Conservation (phyloP, 2,113 vertebrate genomes). For the Cygnus buccinator region DNA sequence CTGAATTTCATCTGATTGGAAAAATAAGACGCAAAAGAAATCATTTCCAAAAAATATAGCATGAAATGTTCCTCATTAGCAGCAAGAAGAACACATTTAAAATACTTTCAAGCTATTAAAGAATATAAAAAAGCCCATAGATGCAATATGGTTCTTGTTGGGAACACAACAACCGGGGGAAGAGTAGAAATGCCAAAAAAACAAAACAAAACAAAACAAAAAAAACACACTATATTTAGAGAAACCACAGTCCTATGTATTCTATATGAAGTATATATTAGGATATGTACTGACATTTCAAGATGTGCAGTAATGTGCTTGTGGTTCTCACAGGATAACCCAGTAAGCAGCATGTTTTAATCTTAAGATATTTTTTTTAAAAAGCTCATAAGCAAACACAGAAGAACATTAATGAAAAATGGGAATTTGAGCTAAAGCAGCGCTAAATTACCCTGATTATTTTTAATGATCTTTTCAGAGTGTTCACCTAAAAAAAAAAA, state of each 20-base stretch:
- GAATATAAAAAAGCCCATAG: not conserved
- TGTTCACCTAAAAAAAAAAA: not conserved
- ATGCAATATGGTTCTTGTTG: not conserved
- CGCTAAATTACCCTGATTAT: not conserved
- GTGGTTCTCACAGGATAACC: not conserved
- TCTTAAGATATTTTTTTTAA: not conserved
- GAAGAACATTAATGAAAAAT: constrained; percentile 9
- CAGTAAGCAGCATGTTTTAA: not conserved
- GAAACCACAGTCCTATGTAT: not conserved
- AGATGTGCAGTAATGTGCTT: not conserved
- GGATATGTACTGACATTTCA: not conserved
- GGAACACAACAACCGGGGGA: not conserved
- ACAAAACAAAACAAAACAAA: too few species aligned
- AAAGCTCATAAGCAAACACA: not conserved
- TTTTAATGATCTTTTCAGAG: constrained; percentile 14
- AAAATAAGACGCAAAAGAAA: not conserved
- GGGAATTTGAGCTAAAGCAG: constrained; percentile 16
- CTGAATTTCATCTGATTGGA: not conserved
- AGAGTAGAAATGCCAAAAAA: not conserved
- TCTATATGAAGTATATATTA: not conserved
- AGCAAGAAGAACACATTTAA: not conserved
- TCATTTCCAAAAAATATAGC: not conserved
- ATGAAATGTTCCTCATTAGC: not conserved
- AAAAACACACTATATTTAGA: not conserved
- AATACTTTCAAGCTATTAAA: not conserved